A percentile compares a stretch with the other conserved stretches of the same genome.
Evolutionary conservation across 2,888 invertebrate species (phyloP).

Genomic region (Formica aserva): DNA sequence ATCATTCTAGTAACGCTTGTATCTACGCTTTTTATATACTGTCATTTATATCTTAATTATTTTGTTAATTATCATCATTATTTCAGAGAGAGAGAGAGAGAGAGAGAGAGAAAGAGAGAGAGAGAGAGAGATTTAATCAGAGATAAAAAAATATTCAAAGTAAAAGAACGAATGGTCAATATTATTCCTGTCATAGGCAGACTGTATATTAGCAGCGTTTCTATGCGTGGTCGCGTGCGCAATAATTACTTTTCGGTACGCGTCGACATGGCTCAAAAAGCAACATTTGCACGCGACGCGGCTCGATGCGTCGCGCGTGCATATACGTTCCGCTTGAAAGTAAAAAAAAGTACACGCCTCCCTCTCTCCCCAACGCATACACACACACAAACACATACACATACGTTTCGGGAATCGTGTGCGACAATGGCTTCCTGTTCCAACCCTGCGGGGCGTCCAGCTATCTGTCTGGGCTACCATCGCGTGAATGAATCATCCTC

Average conservation of each 20-base stretch:
- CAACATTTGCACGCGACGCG: conserved; percentile 76
- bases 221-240: conserved; percentile 76
- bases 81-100: not conserved
- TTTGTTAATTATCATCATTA: not conserved
- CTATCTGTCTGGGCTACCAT: conserved; percentile 76
- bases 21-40: not conserved
- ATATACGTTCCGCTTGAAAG: conserved; percentile 36
- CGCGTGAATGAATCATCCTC: conserved; percentile 72
- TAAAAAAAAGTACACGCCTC: conserved; percentile 45
- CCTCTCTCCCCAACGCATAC: not conserved
- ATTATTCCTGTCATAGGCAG: conserved; percentile 65
- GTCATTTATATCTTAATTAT: conserved; percentile 12
- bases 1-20: conserved; percentile 10
- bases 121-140: not conserved
- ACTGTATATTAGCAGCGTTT: conserved; percentile 69
- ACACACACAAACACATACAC: not conserved
- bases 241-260: conserved; percentile 78
- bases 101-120: not conserved
- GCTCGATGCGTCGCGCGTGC: conserved; percentile 46
- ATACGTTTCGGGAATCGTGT: conserved; percentile 67
- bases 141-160: not conserved
- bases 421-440: conserved; percentile 81
- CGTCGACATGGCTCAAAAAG: conserved; percentile 73
- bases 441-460: conserved; percentile 79
- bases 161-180: conserved; percentile 55